A percentile compares a stretch with the other conserved stretches of the same genome.
phyloP scores from a whole-genome alignment of 2,888 invertebrate species.

The Blera fallax region DNA sequence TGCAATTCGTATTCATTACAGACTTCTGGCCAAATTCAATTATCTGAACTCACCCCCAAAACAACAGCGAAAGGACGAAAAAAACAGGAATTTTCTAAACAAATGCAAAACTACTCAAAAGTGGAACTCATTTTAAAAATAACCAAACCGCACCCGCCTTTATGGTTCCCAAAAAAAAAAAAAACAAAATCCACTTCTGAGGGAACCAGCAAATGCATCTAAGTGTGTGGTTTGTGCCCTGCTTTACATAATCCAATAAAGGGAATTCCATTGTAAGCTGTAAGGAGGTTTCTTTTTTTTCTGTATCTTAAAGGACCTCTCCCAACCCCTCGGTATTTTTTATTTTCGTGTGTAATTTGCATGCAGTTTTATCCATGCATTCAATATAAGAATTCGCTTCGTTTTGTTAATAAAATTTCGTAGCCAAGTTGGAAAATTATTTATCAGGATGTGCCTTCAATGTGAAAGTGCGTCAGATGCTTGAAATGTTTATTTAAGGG shows the following conservation, averaged over 20 bases:
- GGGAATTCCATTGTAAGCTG: slow-evolving; percentile 9
- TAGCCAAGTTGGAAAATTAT: slow-evolving; percentile 22
- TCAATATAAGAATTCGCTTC: slow-evolving; percentile 25
- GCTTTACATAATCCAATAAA: slow-evolving; percentile 63
- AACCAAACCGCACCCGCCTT: slow-evolving; percentile 15
- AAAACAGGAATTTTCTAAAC: neutral
- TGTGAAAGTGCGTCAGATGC: slow-evolving; percentile 43
- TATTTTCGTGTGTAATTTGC: slow-evolving; percentile 12
- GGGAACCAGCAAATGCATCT: slow-evolving; percentile 40
- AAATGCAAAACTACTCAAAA: slow-evolving; percentile 25
- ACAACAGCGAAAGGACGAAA: neutral
- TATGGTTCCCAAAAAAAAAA: neutral
- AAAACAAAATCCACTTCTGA: neutral
- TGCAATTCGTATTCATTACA: slow-evolving; percentile 48
- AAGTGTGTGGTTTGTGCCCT: slow-evolving; percentile 20
- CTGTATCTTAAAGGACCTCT: neutral
- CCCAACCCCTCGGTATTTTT: neutral
- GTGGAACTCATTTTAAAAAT: slow-evolving; percentile 35
- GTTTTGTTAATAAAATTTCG: slow-evolving; percentile 29
- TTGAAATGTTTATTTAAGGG: slow-evolving; percentile 49
- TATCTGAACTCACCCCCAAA: slow-evolving; percentile 13
- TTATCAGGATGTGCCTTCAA: slow-evolving; percentile 31
- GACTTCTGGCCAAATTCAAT: slow-evolving; percentile 46
- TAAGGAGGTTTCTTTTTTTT: slow-evolving; percentile 1
- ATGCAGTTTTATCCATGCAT: slow-evolving; percentile 38